These are phyloP conservation scores for Actinernus sp. DNA, from an alignment of 92 coral and sea anemone species.

Conservation along the genomic window DNA sequence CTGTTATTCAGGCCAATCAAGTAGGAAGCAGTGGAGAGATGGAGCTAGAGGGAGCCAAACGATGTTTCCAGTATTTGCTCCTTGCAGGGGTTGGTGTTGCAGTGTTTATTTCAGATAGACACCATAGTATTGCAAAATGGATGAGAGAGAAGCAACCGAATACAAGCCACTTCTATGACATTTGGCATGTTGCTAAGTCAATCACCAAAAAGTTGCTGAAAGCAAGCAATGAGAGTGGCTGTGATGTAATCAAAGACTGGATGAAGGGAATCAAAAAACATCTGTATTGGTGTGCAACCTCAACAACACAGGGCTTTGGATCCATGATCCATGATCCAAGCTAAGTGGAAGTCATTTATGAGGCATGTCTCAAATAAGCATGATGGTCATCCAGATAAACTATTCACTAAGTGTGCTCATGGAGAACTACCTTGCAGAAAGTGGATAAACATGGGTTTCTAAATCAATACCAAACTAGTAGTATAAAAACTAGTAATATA, in stretches of 20 bases:
- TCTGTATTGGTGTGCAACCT: constrained; percentile 2
- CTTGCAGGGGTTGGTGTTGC: constrained; percentile 18
- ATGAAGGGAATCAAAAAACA: neutral
- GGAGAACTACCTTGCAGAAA: constrained; percentile 18
- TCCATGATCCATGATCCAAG: constrained; percentile 45
- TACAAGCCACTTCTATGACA: constrained; percentile 3
- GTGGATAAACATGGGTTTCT: constrained; percentile 60
- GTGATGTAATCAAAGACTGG: neutral
- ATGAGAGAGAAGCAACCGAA: constrained; percentile 13
- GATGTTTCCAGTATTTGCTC: constrained; percentile 28
- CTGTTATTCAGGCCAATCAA: constrained; percentile 26
- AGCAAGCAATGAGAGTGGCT: neutral
- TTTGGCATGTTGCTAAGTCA: neutral
- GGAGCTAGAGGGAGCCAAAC: constrained; percentile 53
- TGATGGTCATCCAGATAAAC: constrained; percentile 47
- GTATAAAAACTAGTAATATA: too few relatives aligned
- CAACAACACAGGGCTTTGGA: neutral
- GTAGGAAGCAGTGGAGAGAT: constrained; percentile 36
- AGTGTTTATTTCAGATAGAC: constrained; percentile 21
- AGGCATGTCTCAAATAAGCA: constrained; percentile 59
- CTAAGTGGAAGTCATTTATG: constrained; percentile 64
- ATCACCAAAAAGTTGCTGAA: neutral
- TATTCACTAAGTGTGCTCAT: constrained; percentile 63
- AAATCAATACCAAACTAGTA: too few relatives aligned
- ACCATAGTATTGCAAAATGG: constrained; percentile 15